Evolutionary conservation across 2,797 vertebrate species (phyloP), one percentile per base, ranked within the genome.

Genomic region (Chelmon rostratus): DNA sequence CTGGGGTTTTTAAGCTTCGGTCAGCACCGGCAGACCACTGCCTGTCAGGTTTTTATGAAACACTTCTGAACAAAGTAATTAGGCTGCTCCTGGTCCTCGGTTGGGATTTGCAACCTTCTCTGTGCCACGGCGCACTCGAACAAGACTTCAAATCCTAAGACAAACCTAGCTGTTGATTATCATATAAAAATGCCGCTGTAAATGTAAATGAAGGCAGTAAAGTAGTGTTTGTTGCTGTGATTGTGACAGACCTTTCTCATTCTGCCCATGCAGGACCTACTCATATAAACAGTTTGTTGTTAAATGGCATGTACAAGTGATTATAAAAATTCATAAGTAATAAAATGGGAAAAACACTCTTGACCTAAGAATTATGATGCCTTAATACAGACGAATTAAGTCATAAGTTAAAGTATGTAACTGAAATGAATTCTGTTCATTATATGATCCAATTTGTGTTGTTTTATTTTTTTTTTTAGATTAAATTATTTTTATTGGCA

Each of bases 11-110:
- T 28, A 69, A 65, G 44, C 57, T 21, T 23, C 6, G 40, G 46
- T 74, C 73, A 44, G 78, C 66, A 70, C 40, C 33, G 42, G 56
- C 77, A 73, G 61, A 68, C 59, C n/a, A 46, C 66, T 13, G 75
- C 77, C 42, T 78, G 12, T 79, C 68, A 67, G 53, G 42, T 81
- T 81, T 85, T 73, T 75, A 73, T 77, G 73, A 87, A 83, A 76
- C 68, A 49, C 72, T 74, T 74, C 40, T 79, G 62, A 31, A 65
- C 57, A 71, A 76, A 85, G 59, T 82, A 77, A 73, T 88, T 73
- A 84, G 50, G 25, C 46, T 65, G 35, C 54, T 82, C 50, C 66
- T 85, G 19, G 63, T 81, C 59, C 67, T 58, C 47, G 23, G 10
- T 58, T 78, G 69, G 59, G 82, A 81, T 83, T 82, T 64, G 64